phyloP scores from a whole-genome alignment of 2,113 vertebrate genomes.

The pig (Sus scrofa) region DNA sequence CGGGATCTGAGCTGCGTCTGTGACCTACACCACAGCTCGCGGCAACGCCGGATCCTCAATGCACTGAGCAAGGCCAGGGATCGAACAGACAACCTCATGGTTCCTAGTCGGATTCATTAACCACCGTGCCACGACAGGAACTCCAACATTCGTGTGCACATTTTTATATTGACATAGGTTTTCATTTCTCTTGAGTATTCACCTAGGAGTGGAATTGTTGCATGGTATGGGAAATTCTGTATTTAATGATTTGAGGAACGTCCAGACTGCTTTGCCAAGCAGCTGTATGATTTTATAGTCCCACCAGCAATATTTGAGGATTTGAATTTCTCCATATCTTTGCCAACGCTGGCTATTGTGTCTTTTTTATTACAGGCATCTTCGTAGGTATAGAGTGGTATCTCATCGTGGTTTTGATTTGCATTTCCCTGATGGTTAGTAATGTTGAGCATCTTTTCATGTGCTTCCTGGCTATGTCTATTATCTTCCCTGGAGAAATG shows the following conservation, averaged over 20 bases:
- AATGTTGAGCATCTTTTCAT: not conserved
- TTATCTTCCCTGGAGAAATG: constrained; percentile 19
- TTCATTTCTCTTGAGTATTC: not conserved
- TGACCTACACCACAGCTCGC: no score
- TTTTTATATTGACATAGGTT: not conserved
- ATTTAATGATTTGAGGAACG: not conserved
- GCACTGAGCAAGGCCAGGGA: no score
- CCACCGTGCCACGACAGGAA: no score
- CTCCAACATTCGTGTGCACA: no score
- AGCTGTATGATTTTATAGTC: not conserved
- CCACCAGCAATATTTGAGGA: not conserved
- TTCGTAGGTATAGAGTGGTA: not conserved
- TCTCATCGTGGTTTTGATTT: not conserved
- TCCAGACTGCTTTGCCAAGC: constrained; percentile 33
- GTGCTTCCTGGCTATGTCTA: not conserved
- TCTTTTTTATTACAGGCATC: not conserved
- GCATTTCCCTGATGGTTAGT: not conserved
- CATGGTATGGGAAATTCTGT: not conserved
- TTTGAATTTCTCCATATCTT: constrained; percentile 34
- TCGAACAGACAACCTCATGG: no score
- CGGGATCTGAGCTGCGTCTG: no score
- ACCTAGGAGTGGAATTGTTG: constrained; percentile 13
- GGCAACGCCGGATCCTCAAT: no score
- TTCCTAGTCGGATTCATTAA: no score
- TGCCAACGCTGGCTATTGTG: not conserved